Conservation (phyloP, 2,113 vertebrate species). For the Candoia aspera region DNA sequence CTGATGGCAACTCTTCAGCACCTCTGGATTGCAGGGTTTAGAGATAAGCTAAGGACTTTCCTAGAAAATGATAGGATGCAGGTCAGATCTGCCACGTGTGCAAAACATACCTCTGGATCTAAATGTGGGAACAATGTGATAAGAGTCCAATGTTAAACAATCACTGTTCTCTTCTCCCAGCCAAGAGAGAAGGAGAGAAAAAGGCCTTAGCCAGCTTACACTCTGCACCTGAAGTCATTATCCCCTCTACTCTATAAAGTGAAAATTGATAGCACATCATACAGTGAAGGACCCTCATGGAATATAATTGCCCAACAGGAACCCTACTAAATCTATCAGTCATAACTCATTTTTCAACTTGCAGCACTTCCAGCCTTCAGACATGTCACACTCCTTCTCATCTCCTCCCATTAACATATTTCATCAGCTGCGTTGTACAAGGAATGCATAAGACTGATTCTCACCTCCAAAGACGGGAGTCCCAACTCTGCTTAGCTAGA, state of each 20-base stretch:
- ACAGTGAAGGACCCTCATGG: constrained; percentile 63
- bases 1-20: constrained; percentile 1
- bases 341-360: constrained; percentile 62
- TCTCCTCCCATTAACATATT: constrained; percentile 61
- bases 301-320: constrained; percentile 71
- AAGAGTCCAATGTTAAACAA: constrained; percentile 72
- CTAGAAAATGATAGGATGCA: constrained; percentile 17
- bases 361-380: constrained; percentile 50
- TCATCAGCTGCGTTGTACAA: constrained; percentile 59
- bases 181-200: constrained; percentile 30
- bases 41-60: constrained; percentile 36
- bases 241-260: constrained; percentile 71
- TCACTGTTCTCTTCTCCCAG: constrained; percentile 65
- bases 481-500: constrained; percentile 52
- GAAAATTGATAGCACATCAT: constrained; percentile 75
- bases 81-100: constrained; percentile 47
- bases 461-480: constrained; percentile 55
- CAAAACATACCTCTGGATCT: constrained; percentile 62
- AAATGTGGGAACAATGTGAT: constrained; percentile 64
- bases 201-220: constrained; percentile 11
- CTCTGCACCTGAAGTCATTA: constrained; percentile 69
- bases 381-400: constrained; percentile 51
- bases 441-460: constrained; percentile 64
- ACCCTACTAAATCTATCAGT: constrained; percentile 69
- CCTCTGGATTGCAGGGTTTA: constrained; percentile 30